A percentile compares a stretch with the other conserved stretches of the same genome.
Conservation (phyloP, 2,113 vertebrate genomes). For the Cyanocitta stelleri region DNA sequence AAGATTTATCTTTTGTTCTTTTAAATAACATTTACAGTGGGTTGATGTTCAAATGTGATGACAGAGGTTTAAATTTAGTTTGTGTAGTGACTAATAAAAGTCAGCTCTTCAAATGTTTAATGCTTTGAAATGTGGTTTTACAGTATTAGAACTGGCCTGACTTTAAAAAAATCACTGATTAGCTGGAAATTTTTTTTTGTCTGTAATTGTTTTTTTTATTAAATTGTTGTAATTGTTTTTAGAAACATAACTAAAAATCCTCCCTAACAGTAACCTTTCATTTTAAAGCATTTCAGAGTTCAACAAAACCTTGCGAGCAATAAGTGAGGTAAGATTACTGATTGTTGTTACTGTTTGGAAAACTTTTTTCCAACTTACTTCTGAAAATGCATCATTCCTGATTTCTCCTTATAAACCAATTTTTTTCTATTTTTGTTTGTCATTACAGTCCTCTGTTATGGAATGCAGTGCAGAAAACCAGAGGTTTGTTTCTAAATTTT, state of each 20-base stretch:
- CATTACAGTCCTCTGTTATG: conserved; percentile 70
- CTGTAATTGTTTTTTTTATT: background rate
- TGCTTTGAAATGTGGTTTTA: background rate
- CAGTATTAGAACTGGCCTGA: background rate
- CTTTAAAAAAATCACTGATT: background rate
- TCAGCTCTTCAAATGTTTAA: background rate
- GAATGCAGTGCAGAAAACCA: conserved; percentile 65
- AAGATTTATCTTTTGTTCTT: background rate
- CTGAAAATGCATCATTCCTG: background rate
- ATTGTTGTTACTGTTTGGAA: background rate
- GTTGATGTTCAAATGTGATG: background rate
- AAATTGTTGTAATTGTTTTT: background rate
- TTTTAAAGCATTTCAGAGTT: conserved; percentile 72
- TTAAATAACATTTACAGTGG: background rate
- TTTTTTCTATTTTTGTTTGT: conserved; percentile 12
- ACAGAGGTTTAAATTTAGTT: background rate
- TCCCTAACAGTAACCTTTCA: background rate
- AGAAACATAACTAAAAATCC: background rate
- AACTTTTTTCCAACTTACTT: background rate
- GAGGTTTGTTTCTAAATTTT: conserved; percentile 64
- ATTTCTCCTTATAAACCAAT: conserved; percentile 10
- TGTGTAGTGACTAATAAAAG: background rate
- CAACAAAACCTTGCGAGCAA: conserved; percentile 67
- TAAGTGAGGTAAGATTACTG: conserved; percentile 69
- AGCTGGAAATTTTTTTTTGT: background rate